Base-by-base conservation (phyloP, 2,113 vertebrate species). In the Dromaius novaehollandiae region DNA sequence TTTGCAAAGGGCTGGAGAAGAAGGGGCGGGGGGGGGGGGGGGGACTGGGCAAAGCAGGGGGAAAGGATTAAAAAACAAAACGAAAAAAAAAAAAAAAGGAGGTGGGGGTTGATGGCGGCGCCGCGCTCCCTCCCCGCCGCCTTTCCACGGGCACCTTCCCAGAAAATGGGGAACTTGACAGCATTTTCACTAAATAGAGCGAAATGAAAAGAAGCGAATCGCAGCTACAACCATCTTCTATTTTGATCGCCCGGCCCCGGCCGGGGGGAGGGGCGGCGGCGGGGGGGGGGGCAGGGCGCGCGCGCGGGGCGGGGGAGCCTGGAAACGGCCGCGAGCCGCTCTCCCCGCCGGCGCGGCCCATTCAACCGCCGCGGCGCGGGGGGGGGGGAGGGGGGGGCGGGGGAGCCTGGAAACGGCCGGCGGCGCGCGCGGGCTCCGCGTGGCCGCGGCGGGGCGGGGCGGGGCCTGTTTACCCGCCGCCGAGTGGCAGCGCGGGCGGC, bases 391-490 rank as follows among this genome's bases (percentile, higher is more conserved):
- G 46, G 50, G 56, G n/a, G 32, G 20, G 58, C 16, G 68, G 96
- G 98, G 99, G 98, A 97, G 98, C 98, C 99, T 99, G 97, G 99
- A 99, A 99, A 99, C 99, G 46, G 98, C 96, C 86, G 97, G n/a
- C 96, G 97, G 97, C 98, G 97, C 97, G 97, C 85, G 97, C n/a
- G n/a, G 98, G 98, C 98, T n/a, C 98, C 98, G 97, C 97, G 97
- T 99, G 99, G 99, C 98, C 90, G 97, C 44, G 44, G 44, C 44
- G 44, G 44, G 44, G 44, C 46, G 88, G 95, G 98, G 98, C 98
- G 99, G 98, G 91, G 44, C 82, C 97, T 98, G 97, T 98, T 98
- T 98, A 98, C 98, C 96, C 96, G 95, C 73, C 34, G 78, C 71
- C 98, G 98, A 99, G 90, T 90, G 99, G 97, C 98, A 91, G 97